Percentiles rank a stretch among this genome's conserved stretches.
Evolutionary conservation across 2,113 vertebrate genomes (phyloP).

Genomic region (Chionomys nivalis): DNA sequence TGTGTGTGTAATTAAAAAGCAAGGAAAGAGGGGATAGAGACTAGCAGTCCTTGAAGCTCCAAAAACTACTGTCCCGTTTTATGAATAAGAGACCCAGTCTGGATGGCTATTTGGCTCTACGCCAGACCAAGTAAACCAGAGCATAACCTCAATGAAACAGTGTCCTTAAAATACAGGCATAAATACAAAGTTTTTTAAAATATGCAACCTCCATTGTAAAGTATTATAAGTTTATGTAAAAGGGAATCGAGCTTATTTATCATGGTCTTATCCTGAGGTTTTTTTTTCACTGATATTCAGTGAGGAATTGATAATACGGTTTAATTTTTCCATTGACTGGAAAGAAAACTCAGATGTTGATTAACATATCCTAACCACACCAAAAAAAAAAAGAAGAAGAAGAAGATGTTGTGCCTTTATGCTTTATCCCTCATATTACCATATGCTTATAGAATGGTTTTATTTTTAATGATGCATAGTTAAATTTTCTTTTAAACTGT

Average conservation of each 20-base stretch:
- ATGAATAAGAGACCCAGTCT: constrained; percentile 10
- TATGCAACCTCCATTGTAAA: neutral
- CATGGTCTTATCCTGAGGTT: neutral
- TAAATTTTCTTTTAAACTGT: constrained; percentile 28
- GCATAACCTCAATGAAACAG: neutral
- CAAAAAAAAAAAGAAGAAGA: neutral
- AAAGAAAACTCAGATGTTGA: neutral
- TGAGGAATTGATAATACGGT: constrained; percentile 7
- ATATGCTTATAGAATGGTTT: neutral
- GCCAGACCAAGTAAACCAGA: neutral
- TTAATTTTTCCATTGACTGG: neutral
- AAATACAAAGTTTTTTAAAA: neutral
- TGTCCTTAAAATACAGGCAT: neutral
- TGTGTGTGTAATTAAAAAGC: constrained; percentile 13
- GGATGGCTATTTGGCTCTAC: neutral
- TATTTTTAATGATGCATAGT: neutral
- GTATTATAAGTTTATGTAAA: constrained; percentile 15
- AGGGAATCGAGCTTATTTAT: neutral
- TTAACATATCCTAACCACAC: neutral
- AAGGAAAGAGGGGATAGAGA: neutral
- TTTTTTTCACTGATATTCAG: neutral
- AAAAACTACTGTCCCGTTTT: constrained; percentile 10
- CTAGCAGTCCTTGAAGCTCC: neutral
- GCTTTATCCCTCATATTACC: neutral
- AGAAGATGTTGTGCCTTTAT: neutral